These are phyloP conservation scores for Stenoptilia bipunctidactyla DNA, from an alignment of 2,888 invertebrate species.

Conservation along the genomic window DNA sequence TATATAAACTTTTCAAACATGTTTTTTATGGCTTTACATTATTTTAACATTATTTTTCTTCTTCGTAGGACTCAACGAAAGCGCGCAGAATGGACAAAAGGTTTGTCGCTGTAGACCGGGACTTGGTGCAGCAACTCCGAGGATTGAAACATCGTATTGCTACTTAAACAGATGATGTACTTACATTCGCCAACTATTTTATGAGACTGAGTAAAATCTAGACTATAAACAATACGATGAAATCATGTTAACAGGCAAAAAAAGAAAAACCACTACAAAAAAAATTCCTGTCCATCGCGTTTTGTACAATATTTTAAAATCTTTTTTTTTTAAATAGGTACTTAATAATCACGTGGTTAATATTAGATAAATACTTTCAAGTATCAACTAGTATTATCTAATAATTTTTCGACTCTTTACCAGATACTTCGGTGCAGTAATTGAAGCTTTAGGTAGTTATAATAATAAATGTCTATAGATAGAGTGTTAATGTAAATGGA, in stretches of 20 bases:
- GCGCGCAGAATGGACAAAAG: conserved; percentile 71
- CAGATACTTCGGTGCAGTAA: not conserved
- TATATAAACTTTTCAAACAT: not conserved
- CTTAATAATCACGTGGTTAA: no score
- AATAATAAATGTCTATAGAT: not conserved
- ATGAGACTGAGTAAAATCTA: conserved; percentile 69
- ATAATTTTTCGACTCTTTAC: not conserved
- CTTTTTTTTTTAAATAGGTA: not conserved
- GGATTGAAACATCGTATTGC: conserved; percentile 73
- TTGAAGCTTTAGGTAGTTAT: not conserved
- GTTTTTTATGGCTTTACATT: not conserved
- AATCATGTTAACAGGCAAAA: conserved; percentile 18
- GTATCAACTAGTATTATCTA: conserved; percentile 2
- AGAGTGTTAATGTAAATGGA: conserved; percentile 7
- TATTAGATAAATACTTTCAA: no score
- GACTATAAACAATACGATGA: conserved; percentile 32
- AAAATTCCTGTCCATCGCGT: conserved; percentile 7
- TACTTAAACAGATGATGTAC: conserved; percentile 52
- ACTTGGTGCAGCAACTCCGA: conserved; percentile 73
- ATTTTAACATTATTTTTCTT: conserved; percentile 18
- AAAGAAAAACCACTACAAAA: conserved; percentile 25
- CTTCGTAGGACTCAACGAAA: conserved; percentile 39
- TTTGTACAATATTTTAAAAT: not conserved
- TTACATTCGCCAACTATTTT: conserved; percentile 49
- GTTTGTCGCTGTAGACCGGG: conserved; percentile 74